These are phyloP conservation scores for Amazona vittata DNA, from an alignment of 2,113 vertebrate genomes.

Conservation along the genomic window DNA sequence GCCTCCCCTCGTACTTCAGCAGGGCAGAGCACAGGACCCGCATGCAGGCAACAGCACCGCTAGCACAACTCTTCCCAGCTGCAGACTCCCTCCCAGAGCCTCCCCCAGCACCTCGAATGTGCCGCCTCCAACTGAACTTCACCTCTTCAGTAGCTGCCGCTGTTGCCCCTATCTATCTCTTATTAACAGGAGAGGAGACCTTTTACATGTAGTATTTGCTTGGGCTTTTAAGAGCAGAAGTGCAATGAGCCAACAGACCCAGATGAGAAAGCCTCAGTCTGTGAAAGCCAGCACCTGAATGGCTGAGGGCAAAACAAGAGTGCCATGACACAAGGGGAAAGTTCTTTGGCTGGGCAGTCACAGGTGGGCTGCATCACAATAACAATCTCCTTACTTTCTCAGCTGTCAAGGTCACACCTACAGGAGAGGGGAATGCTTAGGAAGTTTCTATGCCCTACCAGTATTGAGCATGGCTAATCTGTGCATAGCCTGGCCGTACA, in stretches of 20 bases:
- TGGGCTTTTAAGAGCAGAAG: neutral
- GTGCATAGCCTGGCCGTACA: neutral
- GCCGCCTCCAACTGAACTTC: neutral
- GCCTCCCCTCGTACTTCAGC: accelerated
- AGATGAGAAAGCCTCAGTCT: neutral
- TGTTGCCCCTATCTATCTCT: neutral
- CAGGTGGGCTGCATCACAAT: neutral
- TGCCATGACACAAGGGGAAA: neutral
- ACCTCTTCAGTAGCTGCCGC: neutral
- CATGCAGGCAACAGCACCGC: accelerated
- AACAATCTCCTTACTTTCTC: neutral
- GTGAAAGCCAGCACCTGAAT: neutral
- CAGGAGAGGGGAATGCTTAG: neutral
- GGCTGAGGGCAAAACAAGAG: neutral
- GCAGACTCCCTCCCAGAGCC: accelerated
- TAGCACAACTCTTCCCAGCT: neutral
- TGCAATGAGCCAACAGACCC: neutral
- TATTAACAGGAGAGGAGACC: neutral
- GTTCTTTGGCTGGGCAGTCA: neutral
- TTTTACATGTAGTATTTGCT: neutral
- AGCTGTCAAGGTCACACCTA: neutral
- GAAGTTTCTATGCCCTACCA: neutral
- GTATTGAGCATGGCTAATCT: neutral
- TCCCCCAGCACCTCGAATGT: neutral
- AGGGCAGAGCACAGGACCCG: accelerated